Base-by-base conservation (phyloP, 2,113 vertebrate species). In the Bagarius yarrelli region DNA sequence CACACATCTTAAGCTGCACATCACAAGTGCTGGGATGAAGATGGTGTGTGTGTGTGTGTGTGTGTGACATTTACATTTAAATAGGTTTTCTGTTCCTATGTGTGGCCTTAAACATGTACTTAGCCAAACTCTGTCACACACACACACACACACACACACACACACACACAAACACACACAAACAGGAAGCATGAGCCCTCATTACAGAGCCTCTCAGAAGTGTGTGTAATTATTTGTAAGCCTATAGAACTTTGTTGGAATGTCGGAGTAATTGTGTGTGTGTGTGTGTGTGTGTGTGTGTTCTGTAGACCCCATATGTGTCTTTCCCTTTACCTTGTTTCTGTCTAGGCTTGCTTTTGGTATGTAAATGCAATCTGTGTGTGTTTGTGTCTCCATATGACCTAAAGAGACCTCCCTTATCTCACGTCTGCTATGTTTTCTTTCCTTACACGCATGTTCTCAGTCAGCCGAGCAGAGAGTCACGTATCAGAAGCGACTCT, bases 11-110 rank as follows among this genome's bases (percentile, higher is more conserved):
- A 40, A 40, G 36, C 36, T 6, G 36, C 36, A 40, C 36, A 40
- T 40, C 36, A 40, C 3, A 40, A 40, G 36, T 40, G 36, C 36
- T 6, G 6, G 36, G 36, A 40, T 40, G 36, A 40, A 40, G 36
- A 40, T 6, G 3, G 61, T 69, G 59, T 64, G 69, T 83, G 59
- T 83, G 60, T 83, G 55, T 83, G 60, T 83, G 71, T 83, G 57
- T 72, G 53, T 79, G 25, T 6, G 19, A 34, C 70, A 80, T 83
- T 83, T 80, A 75, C 77, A 83, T 83, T 69, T 80, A 83, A 83
- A 80, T 83, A 44, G 64, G 67, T 78, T 44, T 21, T 69, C 73
- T 61, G 40, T 82, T 71, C 6, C 40, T 55, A 83, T 64, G 73
- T 53, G 61, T 78, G 72, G 56, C 69, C 50, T 63, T 77, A 66